Evolutionary conservation across 2,113 vertebrate species (phyloP).

Genomic region (Anoplopoma fimbria): DNA sequence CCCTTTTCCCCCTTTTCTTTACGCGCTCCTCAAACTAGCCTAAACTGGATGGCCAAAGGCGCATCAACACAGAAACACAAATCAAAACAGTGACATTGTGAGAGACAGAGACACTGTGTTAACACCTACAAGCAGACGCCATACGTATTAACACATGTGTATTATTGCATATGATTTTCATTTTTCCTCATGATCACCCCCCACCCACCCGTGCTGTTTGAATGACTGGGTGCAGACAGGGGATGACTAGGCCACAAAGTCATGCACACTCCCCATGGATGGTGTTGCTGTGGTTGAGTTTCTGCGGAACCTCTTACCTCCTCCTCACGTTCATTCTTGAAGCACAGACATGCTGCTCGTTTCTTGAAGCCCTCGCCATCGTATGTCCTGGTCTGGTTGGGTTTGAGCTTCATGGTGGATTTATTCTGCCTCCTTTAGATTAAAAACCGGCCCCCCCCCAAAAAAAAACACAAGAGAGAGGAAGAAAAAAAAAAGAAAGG

Average conservation of each 20-base stretch:
- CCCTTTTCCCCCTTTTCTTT: conserved; percentile 31
- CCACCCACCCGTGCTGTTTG: conserved; percentile 25
- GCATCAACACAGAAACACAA: conserved; percentile 47
- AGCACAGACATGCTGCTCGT: conserved; percentile 95
- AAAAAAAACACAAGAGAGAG: conserved; percentile 3
- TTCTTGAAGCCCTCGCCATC: conserved; percentile 97
- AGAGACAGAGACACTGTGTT: not conserved
- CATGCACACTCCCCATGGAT: conserved; percentile 21
- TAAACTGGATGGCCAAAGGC: conserved; percentile 79
- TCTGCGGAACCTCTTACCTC: conserved; percentile 84
- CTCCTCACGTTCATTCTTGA: conserved; percentile 95
- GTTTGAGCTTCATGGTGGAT: conserved; percentile 95
- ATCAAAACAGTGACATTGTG: conserved; percentile 3
- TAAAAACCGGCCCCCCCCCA: conserved; percentile 39
- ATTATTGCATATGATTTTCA: not conserved
- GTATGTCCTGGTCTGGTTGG: conserved; percentile 98
- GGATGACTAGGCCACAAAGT: conserved; percentile 62
- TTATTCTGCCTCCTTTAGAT: conserved; percentile 3
- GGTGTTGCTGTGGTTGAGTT: not conserved
- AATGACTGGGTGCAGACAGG: conserved; percentile 32
- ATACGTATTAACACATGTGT: not conserved
- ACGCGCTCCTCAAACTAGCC: conserved; percentile 78
- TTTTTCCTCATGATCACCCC: not conserved
- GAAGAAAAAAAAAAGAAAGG: conserved; percentile 9
- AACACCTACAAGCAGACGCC: not conserved